A percentile compares a stretch with the other conserved stretches of the same genome.
phyloP scores from a whole-genome alignment of 2,113 vertebrate genomes.

The Pteruthius melanotis region DNA sequence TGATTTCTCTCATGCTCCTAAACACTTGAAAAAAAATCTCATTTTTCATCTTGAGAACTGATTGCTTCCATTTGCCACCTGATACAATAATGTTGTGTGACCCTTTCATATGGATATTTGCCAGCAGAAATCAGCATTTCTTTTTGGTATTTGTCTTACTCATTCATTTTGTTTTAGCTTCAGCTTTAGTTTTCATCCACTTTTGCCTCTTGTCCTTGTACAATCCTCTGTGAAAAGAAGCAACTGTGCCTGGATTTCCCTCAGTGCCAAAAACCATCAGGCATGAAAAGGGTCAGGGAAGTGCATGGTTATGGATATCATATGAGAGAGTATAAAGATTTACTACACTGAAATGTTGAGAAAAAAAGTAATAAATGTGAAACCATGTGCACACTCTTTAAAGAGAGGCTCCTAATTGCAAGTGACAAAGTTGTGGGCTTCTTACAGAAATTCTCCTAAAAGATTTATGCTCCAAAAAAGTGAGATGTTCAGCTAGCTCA shows the following conservation, averaged over 20 bases:
- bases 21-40: neutral
- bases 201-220: neutral
- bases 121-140: neutral
- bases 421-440: constrained; percentile 36
- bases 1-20: neutral
- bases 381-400: neutral
- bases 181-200: neutral
- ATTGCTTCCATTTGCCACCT: neutral
- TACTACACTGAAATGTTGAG: neutral
- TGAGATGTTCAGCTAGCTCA: constrained; percentile 96
- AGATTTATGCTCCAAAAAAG: constrained; percentile 96
- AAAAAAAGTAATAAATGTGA: neutral
- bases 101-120: neutral
- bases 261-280: neutral
- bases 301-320: neutral
- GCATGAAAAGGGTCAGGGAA: neutral
- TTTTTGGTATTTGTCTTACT: neutral
- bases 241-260: neutral
- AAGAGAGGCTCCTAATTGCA: neutral
- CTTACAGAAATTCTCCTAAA: constrained; percentile 94
- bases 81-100: neutral
- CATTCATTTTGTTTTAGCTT: neutral
- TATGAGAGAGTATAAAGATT: neutral
- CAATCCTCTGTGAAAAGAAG: neutral
- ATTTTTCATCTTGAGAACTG: neutral